Base-by-base conservation (phyloP, 2,888 invertebrate species). In the Fissipunctia ypsillon region DNA sequence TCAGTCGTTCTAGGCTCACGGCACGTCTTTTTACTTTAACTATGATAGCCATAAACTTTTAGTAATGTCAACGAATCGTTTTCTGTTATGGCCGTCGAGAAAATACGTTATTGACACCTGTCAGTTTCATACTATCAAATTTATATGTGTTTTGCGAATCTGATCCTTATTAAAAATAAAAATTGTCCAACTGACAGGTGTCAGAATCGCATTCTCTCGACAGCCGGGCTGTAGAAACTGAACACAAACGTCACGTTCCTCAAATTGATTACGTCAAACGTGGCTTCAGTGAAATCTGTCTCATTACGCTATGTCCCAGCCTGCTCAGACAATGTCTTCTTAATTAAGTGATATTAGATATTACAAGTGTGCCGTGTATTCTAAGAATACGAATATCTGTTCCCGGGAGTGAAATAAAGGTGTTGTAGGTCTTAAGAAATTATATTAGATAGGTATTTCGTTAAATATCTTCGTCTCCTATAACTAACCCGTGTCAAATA, bases 311-410 rank as follows among this genome's bases (percentile, higher is more conserved):
- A 28, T 69, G 48, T 69, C 35, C 14, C 64, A 68, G 67, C n/a
- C 41, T 61, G 52, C 68, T 65, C 54, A 72, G 83, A 79, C 83
- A 72, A 57, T 83, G 72, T 71, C 73, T 66, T 72, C 54, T 79
- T 83, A 80, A 79, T 83, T 79, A 83, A 80, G 52, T 63, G 57
- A 71, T 84, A 76, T 80, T 76, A 83, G 83, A 83, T 67, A 80
- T 54, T 78, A 79, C 45, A 79, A 73, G 83, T 73, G 61, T 45
- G 31, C 9, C 78, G 56, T 78, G 35, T 80, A 38, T 31, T 60
- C 83, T 59, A 14, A 28, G 50, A 79, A 79, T 61, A 70, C 45
- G 31, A 50, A 57, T 67, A 54, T 64, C 65, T 54, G 56, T 67
- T 72, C 45, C 73, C 41, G 7, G 6, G 60, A 71, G 77, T 69